Conservation (phyloP, 2,113 vertebrate species). For the Platysternon megacephalum region DNA sequence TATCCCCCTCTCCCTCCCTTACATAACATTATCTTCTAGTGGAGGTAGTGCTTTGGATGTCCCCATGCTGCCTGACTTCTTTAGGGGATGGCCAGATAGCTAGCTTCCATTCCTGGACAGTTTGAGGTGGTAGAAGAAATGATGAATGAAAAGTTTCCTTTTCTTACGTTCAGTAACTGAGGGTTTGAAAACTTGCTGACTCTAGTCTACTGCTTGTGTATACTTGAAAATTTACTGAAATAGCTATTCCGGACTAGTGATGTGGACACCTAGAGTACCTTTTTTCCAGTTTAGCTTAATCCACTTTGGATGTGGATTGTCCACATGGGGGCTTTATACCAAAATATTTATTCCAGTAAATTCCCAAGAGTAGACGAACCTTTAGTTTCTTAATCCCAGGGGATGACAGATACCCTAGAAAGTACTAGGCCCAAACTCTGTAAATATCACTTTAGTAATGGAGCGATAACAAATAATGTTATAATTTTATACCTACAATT, state of each 20-base stretch:
- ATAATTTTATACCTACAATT: slow-evolving; percentile 33
- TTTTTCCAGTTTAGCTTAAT: neutral
- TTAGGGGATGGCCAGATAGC: neutral
- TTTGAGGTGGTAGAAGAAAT: neutral
- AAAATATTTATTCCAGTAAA: no score
- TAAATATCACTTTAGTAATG: neutral
- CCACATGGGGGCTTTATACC: neutral
- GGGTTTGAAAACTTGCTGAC: no score
- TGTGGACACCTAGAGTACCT: neutral
- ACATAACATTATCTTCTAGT: neutral
- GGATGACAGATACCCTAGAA: neutral
- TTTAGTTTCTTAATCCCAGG: neutral
- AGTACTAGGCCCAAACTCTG: neutral
- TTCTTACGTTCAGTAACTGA: neutral
- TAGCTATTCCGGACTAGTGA: neutral
- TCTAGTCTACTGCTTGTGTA: no score
- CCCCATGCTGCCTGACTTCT: neutral
- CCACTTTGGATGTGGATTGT: neutral
- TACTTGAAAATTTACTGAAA: neutral
- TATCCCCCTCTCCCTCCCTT: no score
- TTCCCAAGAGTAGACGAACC: no score
- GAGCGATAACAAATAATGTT: slow-evolving; percentile 32
- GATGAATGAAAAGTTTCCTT: neutral
- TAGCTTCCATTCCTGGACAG: neutral
- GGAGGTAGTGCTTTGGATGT: neutral